phyloP scores from a whole-genome alignment of 2,113 vertebrate species.

The Rallus limicola region DNA sequence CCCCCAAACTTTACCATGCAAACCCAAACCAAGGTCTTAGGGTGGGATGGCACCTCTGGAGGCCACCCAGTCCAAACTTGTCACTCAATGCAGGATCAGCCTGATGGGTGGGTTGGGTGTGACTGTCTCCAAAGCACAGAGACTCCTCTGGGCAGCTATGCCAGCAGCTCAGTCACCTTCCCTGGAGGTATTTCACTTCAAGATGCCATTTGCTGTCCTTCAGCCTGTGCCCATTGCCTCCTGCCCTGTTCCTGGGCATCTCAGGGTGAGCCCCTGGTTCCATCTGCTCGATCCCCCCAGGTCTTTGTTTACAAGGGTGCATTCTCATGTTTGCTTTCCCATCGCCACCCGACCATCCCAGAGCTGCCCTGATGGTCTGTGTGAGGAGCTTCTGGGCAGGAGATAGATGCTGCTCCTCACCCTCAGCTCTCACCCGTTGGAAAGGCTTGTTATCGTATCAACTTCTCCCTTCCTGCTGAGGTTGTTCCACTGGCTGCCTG shows the following conservation, averaged over 20 bases:
- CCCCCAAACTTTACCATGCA: too few species aligned
- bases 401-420: not conserved
- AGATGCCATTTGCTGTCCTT: not conserved
- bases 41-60: not conserved
- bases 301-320: not conserved
- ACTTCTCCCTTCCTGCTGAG: not conserved
- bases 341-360: fast-evolving
- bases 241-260: not conserved
- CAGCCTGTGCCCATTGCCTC: not conserved
- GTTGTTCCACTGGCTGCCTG: not conserved
- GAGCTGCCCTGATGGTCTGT: not conserved
- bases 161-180: not conserved
- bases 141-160: not conserved
- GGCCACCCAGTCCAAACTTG: not conserved
- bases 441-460: not conserved
- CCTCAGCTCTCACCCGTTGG: not conserved
- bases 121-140: not conserved
- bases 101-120: not conserved
- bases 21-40: not conserved
- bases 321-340: not conserved
- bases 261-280: not conserved
- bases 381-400: not conserved
- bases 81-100: not conserved
- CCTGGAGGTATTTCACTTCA: not conserved
- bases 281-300: not conserved